A percentile compares a stretch with the other conserved stretches of the same genome.
phyloP scores from a whole-genome alignment of 2,888 invertebrate species.

The Thysanoteuthis rhombus region DNA sequence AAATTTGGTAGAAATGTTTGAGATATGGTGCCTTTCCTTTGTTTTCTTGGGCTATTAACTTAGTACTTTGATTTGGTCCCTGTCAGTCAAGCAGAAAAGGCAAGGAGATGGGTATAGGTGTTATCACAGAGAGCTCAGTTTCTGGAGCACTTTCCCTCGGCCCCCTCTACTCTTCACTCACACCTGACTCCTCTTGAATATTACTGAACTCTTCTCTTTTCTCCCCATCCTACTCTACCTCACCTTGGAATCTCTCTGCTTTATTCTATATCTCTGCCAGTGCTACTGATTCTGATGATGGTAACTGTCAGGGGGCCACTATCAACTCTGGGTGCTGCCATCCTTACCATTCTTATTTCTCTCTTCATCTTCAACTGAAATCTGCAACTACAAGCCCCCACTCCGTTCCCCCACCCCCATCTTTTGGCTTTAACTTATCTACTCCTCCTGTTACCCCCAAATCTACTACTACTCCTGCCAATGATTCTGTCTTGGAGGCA shows the following conservation, averaged over 20 bases:
- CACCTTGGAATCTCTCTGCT: not conserved
- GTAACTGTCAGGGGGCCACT: not conserved
- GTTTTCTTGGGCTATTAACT: too few relatives aligned
- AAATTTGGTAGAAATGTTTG: too few relatives aligned
- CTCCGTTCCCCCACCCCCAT: too few relatives aligned
- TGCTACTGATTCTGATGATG: not conserved
- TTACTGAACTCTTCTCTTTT: not conserved
- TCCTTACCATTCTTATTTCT: not conserved
- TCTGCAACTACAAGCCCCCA: not conserved
- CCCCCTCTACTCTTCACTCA: too few relatives aligned
- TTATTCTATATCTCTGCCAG: not conserved
- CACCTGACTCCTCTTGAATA: not conserved
- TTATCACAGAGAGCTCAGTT: not conserved
- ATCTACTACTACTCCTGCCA: not conserved
- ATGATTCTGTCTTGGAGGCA: not conserved
- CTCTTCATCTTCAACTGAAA: not conserved
- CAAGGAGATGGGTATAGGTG: not conserved
- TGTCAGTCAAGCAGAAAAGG: not conserved
- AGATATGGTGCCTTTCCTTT: too few relatives aligned
- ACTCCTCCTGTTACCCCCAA: not conserved
- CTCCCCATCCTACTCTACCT: not conserved
- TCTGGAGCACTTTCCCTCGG: not conserved
- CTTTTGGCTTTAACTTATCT: not conserved
- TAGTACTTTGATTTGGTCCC: not conserved
- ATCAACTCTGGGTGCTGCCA: not conserved